Conservation (phyloP, 1,140 invertebrate genomes). For the Psix sp. region DNA sequence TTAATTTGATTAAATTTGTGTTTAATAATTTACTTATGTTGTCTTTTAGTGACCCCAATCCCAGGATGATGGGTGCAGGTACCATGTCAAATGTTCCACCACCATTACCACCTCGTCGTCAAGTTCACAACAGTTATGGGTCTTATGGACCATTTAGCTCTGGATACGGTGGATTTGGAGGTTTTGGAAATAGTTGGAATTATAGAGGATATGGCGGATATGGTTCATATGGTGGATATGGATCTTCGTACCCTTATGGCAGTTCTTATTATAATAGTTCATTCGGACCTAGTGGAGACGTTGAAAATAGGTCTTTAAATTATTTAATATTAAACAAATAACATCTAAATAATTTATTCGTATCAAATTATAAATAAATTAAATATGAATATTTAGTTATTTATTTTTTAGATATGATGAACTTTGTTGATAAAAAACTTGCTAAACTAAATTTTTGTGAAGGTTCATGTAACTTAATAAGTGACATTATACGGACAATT, state of each 20-base stretch:
- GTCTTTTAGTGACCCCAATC: conserved; percentile 27
- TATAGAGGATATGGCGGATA: conserved; percentile 62
- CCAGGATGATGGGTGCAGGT: conserved; percentile 45
- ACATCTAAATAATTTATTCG: too few relatives aligned
- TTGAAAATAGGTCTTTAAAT: conserved; percentile 77
- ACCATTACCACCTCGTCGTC: conserved; percentile 66
- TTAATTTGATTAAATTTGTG: not conserved
- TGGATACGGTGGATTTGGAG: conserved; percentile 47
- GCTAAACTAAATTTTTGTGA: not conserved
- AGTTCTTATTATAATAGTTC: conserved; percentile 70
- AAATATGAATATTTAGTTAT: too few relatives aligned
- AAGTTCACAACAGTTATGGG: conserved; percentile 53
- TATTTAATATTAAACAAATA: too few relatives aligned
- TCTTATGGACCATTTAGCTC: conserved; percentile 64
- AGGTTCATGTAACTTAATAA: not conserved
- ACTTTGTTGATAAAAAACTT: not conserved
- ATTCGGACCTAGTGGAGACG: conserved; percentile 78
- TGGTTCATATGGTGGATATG: conserved; percentile 61
- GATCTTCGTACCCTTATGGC: conserved; percentile 65
- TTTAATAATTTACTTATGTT: not conserved
- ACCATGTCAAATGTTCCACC: conserved; percentile 55
- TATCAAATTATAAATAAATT: too few relatives aligned
- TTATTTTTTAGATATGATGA: too few relatives aligned
- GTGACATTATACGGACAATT: too few relatives aligned
- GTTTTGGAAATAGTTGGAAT: conserved; percentile 57